Base-by-base conservation (phyloP, 2,113 vertebrate genomes). In the Clupea harengus region DNA sequence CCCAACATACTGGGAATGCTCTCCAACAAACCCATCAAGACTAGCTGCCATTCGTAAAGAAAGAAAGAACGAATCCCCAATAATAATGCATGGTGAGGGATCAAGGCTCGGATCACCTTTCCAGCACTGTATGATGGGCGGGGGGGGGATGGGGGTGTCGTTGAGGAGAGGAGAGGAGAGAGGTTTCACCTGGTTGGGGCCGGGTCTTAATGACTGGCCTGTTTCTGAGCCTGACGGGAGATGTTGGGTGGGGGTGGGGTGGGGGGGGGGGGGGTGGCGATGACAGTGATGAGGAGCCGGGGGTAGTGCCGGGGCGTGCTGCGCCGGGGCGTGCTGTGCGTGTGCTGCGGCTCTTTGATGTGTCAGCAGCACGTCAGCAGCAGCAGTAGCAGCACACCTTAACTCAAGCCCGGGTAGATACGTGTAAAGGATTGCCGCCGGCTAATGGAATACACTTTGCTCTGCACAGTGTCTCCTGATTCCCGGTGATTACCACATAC, bases 331-430 rank as follows among this genome's bases (percentile, higher is more conserved):
- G 88, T 85, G 89, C 85, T 89, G 90, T 83, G 86, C 87, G 91
- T 93, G 90, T 91, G 87, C 89, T 28, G 89, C 83, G 88, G 91
- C 85, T 89, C 93, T 95, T 94, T 95, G 93, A 94, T 93, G 93
- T 93, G 93, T 94, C 93, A 94, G 94, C 91, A 90, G 86, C 57
- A 86, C 81, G 83, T 90, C 89, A 86, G 88, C 84, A 82, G 85
- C 28, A 17, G 72, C 72, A 39, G 57, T 1, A 64, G 22, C 64
- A 4, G 9, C 22, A 67, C 18, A 4, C 18, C 57, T 3, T 91
- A 91, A 91, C 90, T 89, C 90, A 89, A 91, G 87, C 88, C 85
- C 81, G 90, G 88, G 92, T 89, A 45, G 89, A 89, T 90, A 84
- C 86, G 88, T 86, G 87, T 89, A 89, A 92, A 85, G 92, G 91